Evolutionary conservation across 1,140 invertebrate species (phyloP), one percentile per base, ranked within the genome.

Genomic region (Hydropsyche tenuis): DNA sequence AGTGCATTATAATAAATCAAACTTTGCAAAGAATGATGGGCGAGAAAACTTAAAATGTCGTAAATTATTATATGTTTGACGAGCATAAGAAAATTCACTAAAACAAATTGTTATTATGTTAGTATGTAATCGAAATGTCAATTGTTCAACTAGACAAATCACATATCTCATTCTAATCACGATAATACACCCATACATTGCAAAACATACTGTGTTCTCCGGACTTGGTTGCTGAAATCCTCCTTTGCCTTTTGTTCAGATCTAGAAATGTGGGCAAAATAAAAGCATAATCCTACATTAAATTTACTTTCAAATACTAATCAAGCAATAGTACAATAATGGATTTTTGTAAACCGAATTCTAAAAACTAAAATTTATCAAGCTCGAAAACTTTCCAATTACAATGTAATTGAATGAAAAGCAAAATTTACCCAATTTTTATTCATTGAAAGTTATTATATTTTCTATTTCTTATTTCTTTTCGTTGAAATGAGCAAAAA

Each of bases 221-320:
- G 85, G 69, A 86, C 85, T 82, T 85, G 85, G 22, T 80, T 79
- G 77, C 79, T 80, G 81, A 86, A 86, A 80, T 86, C 85, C 76
- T 84, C 83, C 77, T 80, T 83, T 30, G 74, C 60, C 73, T 78
- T 78, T 27, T 75, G 72, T 69, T 78, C 77, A 12, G 76, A 74
- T 73, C 74, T 78, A 72, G 43, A 65, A 63, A 66, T 37, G 12
- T 6, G 42, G n/a, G 43, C 23, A 66, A 23, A 69, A 73, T 60
- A 64, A 48, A 70, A 69, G n/a, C 45, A 73, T 51, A 65, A 51
- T 23, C 71, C 51, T 30, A 30, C n/a, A 30, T 46, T 42, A 43
- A 43, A 63, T 63, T 63, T 22, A 30, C 60, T 20, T 53, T 53
- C 30, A 37, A 4, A 37, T 37, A 37, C 30, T 9, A 37, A 37